phyloP scores from a whole-genome alignment of 2,888 invertebrate genomes.

The Maniola hyperantus region DNA sequence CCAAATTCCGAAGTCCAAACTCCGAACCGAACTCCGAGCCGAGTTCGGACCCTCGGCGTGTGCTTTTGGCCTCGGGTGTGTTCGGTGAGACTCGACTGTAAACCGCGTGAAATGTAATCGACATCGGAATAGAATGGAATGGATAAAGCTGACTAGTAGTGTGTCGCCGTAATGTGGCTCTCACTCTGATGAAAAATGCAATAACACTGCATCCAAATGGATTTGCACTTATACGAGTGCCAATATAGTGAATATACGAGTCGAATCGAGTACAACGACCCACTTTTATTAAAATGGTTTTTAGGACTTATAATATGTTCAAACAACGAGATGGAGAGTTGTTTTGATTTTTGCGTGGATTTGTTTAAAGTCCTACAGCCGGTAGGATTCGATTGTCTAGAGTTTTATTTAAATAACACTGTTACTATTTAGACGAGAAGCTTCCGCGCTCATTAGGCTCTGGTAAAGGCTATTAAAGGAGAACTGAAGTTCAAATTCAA shows the following conservation, averaged over 20 bases:
- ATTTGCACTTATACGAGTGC: constrained; percentile 15
- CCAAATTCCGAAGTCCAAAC: no score
- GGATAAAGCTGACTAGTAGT: constrained; percentile 36
- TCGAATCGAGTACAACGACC: background rate
- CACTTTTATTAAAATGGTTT: background rate
- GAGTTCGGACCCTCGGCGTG: constrained; percentile 35
- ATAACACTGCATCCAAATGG: constrained; percentile 23
- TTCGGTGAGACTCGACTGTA: constrained; percentile 15
- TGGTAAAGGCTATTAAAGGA: background rate
- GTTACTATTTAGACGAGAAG: background rate
- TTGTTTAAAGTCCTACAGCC: background rate
- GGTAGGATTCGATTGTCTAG: no score
- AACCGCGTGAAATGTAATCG: constrained; percentile 33
- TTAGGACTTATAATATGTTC: background rate
- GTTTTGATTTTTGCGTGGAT: background rate
- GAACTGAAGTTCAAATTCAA: background rate
- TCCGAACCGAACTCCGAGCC: no score
- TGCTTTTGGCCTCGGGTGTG: constrained; percentile 4
- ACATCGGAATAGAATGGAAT: constrained; percentile 28
- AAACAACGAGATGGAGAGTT: background rate
- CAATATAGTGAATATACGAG: constrained; percentile 2
- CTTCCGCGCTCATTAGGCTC: background rate
- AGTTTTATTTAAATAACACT: no score
- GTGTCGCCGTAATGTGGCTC: constrained; percentile 29
- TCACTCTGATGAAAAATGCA: constrained; percentile 25